phyloP scores from a whole-genome alignment of 2,797 vertebrate genomes.

The Phalanger gymnotis region DNA sequence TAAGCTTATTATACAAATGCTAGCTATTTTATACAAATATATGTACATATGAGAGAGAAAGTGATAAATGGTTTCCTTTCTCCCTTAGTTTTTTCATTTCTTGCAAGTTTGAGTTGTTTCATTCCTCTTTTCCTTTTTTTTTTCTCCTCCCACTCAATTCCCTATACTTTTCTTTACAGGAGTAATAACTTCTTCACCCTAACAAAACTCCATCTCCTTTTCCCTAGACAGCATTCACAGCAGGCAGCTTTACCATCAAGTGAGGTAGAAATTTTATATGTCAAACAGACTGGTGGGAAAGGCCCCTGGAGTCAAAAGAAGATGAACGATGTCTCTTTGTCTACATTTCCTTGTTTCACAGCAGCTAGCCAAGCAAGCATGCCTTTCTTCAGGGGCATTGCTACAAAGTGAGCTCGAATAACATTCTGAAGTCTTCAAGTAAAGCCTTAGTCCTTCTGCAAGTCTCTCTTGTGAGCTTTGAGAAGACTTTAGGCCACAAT shows the following conservation, averaged over 20 bases:
- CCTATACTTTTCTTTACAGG: slow-evolving; percentile 34
- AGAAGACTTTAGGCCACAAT: slow-evolving; percentile 77
- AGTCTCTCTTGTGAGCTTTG: slow-evolving; percentile 74
- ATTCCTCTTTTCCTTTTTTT: neutral
- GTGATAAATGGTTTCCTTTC: neutral
- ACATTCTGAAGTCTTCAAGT: slow-evolving; percentile 76
- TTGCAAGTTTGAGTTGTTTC: slow-evolving; percentile 24
- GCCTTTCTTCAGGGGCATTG: slow-evolving; percentile 75
- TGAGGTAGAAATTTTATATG: slow-evolving; percentile 71
- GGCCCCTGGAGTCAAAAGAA: slow-evolving; percentile 62
- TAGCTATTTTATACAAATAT: neutral
- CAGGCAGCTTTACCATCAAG: slow-evolving; percentile 68
- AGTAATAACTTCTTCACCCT: slow-evolving; percentile 41
- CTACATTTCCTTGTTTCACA: slow-evolving; percentile 71
- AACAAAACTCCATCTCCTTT: slow-evolving; percentile 16
- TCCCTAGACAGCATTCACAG: slow-evolving; percentile 35
- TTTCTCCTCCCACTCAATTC: neutral
- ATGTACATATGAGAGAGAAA: neutral
- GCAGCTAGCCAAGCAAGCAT: slow-evolving; percentile 71
- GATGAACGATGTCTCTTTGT: slow-evolving; percentile 72
- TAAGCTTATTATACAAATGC: neutral
- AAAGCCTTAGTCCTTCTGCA: slow-evolving; percentile 74
- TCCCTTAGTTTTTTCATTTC: neutral
- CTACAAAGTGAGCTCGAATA: slow-evolving; percentile 79
- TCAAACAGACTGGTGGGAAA: slow-evolving; percentile 63